Evolutionary conservation across 2,888 invertebrate genomes (phyloP), one percentile per base, ranked within the genome.

Genomic region (Amblyteles armatorius): DNA sequence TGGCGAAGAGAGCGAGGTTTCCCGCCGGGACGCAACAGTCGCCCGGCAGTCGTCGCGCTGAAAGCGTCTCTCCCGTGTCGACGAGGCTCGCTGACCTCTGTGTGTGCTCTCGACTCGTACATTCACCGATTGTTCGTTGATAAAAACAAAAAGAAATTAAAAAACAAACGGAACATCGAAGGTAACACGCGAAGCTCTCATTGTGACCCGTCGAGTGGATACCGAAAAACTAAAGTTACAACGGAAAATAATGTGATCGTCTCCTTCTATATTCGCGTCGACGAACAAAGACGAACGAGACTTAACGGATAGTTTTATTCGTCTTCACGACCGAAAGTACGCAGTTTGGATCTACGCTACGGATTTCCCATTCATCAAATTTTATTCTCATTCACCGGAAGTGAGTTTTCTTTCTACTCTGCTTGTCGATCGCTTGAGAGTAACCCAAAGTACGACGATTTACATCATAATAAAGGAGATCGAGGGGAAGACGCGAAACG

Each of bases 11-110:
- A 79, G 83, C 74, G 74, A 82, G 80, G 74, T 84, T 87, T 87
- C 87, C 87, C 89, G 90, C 91, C 91, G 90, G 91, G 91, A 91
- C 91, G 91, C 91, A 91, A 91, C 91, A 92, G 91, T 92, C 91
- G 91, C 89, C 90, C 90, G 88, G 83, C 88, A 87, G 88, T 88
- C 89, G 88, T 89, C 87, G 90, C 86, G 86, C 85, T 81, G 89
- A 85, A 86, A 72, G 55, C 65, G 63, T 88, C 69, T 36, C 19
- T 55, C 40, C 44, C 71, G 22, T 52, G 52, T 79, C 72, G 79
- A 82, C 69, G 71, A 44, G 29, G 60, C 57, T 72, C 65, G 36
- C 19, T 33, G 1, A 76, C 26, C 16, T 33, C 6, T 29, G 60
- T 16, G 19, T 19, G n/a, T 63, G 6, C 29, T 63, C 33, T 29